Evolutionary conservation across 64 coral and sea anemone species (phyloP), one percentile per base, ranked within the genome.

Genomic region (Montipora sp.): DNA sequence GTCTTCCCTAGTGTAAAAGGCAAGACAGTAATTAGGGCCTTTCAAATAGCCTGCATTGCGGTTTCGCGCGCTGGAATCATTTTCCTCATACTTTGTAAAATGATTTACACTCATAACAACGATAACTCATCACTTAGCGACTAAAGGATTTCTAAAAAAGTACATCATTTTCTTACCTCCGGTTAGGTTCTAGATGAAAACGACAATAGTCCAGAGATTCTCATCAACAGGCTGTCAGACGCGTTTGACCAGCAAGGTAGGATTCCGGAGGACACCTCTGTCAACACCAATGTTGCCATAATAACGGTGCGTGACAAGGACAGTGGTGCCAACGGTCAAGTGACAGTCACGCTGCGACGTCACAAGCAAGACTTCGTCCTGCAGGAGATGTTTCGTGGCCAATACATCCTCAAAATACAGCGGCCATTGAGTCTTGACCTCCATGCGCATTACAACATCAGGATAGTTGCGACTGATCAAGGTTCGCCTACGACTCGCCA

Each of bases 141-240:
- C 51, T 55, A 55, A 55, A 5, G 10, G 10, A 10, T 73, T 36
- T 11, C 27, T 73, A 7, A 75, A 7, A 65, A 8, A 67, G 13
- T 67, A 0, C 5, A 68, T 75, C 16, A 83, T 8, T 48, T n/a
- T 60, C 63, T 68, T 27, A 43, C 61, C 23, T 48, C 47, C 19
- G 6, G 69, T 93, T 2, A 93, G 91, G 83, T 93, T 5, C 46
- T 78, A 7, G 91, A 93, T 59, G 60, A 88, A 73, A 93, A 93
- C 60, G 91, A 93, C 50, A 93, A 93, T 73, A 49, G 3, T 4
- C 91, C 91, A 19, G 66, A 73, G n/a, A 93, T 93, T 3, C 55
- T 67, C 20, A 74, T 87, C 3, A 78, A 19, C 8, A 10, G 3
- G 3, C 3, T 50, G 9, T 12, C 86, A 59, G 48, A 66, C 14